Evolutionary conservation across 2,797 vertebrate species (phyloP), one percentile per base, ranked within the genome.

Genomic region (Erethizon dorsatum): DNA sequence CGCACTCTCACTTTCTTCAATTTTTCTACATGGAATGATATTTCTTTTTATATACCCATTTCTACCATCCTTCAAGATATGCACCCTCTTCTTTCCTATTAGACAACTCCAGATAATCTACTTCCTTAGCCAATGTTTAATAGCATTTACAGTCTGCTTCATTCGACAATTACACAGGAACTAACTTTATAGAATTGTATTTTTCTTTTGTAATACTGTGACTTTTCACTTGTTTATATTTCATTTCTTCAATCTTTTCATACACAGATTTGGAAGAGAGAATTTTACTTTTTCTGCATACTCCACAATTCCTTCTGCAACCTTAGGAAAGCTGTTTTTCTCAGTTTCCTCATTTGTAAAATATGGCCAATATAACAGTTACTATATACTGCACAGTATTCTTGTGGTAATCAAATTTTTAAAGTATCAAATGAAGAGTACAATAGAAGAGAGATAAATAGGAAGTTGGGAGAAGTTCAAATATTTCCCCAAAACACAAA

Each of bases 241-340:
- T 88, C 33, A 90, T 20, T 83, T 96, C 41, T 91, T 89, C 56
- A 80, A 33, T 69, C 10, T 79, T 12, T 33, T 95, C 54, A 88
- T 61, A 88, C 94, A 83, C 6, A 83, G 28, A 88, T 50, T 95
- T 83, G 90, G 13, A 86, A 56, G 47, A 93, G 9, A 88, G 6
- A 90, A 47, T 73, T 93, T 45, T 52, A 63, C 20, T 88, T 95
- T 91, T 87, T 86, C 78, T 65, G 1, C 37, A 83, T n/a, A 71
- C 18, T 50, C 52, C 54, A 90, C 22, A 95, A 92, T 73, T 59
- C 41, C 13, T 97, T 86, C 65, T 75, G 26, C 33, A 79, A 54
- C 3, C 17, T 75, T 50, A 67, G 57, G 33, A 96, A 95, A 88
- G 79, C 1, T 41, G 17, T 83, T 61, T 87, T 50, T 50, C 69